Evolutionary conservation across 92 coral and sea anemone genomes (phyloP).

Genomic region (Bergia sp.): DNA sequence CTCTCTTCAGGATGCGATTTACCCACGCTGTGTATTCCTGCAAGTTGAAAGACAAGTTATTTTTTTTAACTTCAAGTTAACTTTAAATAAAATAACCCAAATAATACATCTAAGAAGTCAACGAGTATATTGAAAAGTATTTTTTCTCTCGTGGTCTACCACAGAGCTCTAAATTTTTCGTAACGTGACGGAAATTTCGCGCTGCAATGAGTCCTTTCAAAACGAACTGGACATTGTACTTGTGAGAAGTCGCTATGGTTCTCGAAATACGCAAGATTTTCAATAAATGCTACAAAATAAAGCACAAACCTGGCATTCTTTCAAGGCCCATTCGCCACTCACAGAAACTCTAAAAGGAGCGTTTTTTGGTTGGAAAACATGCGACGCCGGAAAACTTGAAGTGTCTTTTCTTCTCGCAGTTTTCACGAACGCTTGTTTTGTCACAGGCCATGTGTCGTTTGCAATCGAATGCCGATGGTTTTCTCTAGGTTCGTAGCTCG

Average conservation of each 20-base stretch:
- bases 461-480: constrained; percentile 71
- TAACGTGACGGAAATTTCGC: constrained; percentile 14
- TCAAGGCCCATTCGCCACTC: constrained; percentile 91
- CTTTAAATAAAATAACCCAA: neutral
- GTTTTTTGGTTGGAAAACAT: constrained; percentile 75
- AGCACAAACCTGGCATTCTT: constrained; percentile 77
- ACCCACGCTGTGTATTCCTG: constrained; percentile 96
- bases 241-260: neutral
- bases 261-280: neutral
- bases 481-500: constrained; percentile 53
- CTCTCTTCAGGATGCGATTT: constrained; percentile 76
- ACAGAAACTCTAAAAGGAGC: constrained; percentile 88
- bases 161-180: neutral
- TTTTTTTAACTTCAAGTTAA: neutral
- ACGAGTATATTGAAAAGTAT: neutral
- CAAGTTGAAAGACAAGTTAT: neutral
- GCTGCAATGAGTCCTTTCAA: constrained; percentile 9
- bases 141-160: neutral
- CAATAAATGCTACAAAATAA: neutral
- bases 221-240: neutral
- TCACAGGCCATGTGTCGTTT: constrained; percentile 55
- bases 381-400: constrained; percentile 57
- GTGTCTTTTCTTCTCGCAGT: constrained; percentile 49
- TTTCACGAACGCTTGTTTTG: constrained; percentile 72
- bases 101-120: neutral